phyloP scores from a whole-genome alignment of 1,140 invertebrate species.

The Zaprionus africanus region DNA sequence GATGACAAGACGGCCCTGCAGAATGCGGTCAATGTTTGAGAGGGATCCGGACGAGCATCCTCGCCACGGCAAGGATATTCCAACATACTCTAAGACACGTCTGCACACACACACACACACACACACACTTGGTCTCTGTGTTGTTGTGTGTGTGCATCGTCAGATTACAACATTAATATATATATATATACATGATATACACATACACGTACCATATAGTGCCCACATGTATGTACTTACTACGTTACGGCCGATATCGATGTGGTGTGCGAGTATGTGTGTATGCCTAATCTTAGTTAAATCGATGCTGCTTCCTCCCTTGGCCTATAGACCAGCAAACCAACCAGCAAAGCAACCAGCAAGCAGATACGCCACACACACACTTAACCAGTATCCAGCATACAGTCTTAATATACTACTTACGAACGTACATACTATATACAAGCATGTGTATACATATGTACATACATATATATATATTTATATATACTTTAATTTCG shows the following conservation, averaged over 20 bases:
- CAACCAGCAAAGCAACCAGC: neutral
- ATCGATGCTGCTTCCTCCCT: conserved; percentile 6
- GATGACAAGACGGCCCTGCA: conserved; percentile 80
- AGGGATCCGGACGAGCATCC: neutral
- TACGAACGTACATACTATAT: neutral
- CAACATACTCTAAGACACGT: neutral
- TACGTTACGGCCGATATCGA: neutral
- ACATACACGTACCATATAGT: neutral
- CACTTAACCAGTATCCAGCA: neutral
- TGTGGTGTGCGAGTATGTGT: neutral
- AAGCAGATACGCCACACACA: neutral
- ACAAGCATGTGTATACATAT: conserved; percentile 1
- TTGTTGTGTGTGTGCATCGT: neutral
- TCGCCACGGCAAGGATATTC: neutral
- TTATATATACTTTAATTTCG: conserved; percentile 3
- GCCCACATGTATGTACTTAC: conserved; percentile 5
- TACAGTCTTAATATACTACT: conserved; percentile 1
- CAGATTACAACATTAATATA: neutral
- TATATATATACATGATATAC: neutral
- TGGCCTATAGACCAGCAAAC: neutral
- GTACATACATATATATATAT: neutral
- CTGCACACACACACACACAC: neutral
- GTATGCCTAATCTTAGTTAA: conserved; percentile 4
- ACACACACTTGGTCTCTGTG: too few species aligned
- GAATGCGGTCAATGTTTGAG: conserved; percentile 81